Percentiles rank a stretch among this genome's conserved stretches.
Conservation (phyloP, 2,113 vertebrate genomes). For the Saguinus imperator region DNA sequence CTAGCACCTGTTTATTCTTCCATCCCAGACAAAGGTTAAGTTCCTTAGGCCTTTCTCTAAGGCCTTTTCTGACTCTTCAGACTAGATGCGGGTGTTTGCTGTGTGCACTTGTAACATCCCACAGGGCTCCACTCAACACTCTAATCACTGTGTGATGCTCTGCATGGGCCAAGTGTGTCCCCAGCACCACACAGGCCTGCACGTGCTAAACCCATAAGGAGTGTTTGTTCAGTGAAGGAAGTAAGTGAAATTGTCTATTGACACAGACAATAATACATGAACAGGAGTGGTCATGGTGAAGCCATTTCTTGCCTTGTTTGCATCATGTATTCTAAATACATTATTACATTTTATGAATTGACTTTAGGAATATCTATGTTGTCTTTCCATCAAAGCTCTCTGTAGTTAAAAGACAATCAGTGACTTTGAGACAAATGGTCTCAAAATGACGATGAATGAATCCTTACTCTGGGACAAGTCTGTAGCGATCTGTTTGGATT, state of each 20-base stretch:
- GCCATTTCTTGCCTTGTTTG: neutral
- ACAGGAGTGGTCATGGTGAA: neutral
- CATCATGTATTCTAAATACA: neutral
- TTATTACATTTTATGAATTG: neutral
- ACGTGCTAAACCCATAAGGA: neutral
- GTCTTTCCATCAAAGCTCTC: neutral
- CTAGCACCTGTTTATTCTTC: neutral
- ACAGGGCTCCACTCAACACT: rapidly evolving
- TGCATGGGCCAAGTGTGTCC: neutral
- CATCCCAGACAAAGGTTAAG: neutral
- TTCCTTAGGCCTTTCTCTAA: neutral
- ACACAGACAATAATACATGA: neutral
- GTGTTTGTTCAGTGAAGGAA: neutral
- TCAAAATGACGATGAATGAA: neutral
- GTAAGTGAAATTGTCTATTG: neutral
- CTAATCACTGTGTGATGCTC: neutral
- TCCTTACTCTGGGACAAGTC: neutral
- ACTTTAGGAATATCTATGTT: neutral
- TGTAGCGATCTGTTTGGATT: neutral
- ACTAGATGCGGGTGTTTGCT: neutral
- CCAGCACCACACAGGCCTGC: neutral
- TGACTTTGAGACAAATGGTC: neutral
- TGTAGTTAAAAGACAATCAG: neutral
- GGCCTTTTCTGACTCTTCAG: no score
- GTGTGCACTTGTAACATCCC: neutral